Evolutionary conservation across 2,888 invertebrate genomes (phyloP).

Genomic region (Malacosoma neustria): DNA sequence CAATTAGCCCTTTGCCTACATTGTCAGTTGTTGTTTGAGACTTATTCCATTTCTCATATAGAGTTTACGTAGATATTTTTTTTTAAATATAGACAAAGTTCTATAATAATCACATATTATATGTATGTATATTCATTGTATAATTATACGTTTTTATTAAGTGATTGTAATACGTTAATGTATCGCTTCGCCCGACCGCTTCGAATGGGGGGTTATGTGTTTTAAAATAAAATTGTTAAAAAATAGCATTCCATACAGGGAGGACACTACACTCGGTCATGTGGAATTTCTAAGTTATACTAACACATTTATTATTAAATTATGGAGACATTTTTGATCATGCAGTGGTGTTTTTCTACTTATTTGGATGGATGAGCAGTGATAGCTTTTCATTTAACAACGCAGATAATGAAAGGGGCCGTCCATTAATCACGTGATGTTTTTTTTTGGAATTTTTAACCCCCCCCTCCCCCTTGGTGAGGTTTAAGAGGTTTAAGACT

Average conservation of each 20-base stretch:
- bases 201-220: constrained; percentile 12
- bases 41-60: background rate
- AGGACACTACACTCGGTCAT: constrained; percentile 17
- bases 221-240: constrained; percentile 14
- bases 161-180: constrained; percentile 33
- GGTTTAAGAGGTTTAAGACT: too few species aligned
- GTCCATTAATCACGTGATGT: too few species aligned
- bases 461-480: too few species aligned
- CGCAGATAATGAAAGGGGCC: too few species aligned
- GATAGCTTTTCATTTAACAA: too few species aligned
- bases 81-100: background rate
- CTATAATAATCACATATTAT: constrained; percentile 12
- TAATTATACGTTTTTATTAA: constrained; percentile 30
- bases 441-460: too few species aligned
- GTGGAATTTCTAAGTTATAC: constrained; percentile 16
- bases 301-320: constrained; percentile 12
- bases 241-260: constrained; percentile 46
- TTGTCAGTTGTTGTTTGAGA: background rate
- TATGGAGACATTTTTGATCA: constrained; percentile 6
- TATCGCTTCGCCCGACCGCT: constrained; percentile 10
- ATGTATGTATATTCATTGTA: constrained; percentile 43
- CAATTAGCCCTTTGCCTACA: too few species aligned
- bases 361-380: too few species aligned
- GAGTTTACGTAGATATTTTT: background rate
- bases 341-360: too few species aligned